Base-by-base conservation (phyloP, 2,113 vertebrate species). In the Cettia cetti region DNA sequence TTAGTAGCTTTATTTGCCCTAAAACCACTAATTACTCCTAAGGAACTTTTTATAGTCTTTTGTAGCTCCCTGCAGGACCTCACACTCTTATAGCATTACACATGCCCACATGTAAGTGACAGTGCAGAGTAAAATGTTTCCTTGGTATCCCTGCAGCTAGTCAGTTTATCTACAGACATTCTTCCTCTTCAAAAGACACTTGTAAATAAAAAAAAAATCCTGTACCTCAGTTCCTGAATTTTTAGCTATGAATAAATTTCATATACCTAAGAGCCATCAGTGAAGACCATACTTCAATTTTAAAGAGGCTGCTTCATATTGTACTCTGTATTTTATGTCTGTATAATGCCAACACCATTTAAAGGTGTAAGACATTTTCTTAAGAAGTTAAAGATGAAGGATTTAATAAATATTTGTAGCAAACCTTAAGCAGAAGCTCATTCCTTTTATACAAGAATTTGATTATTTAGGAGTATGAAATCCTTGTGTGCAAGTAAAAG, bases 351-450 rank as follows among this genome's bases (percentile, higher is more conserved):
- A 86, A 30, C 31, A 83, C 50, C 37, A 40, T 42, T 84, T 52
- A 82, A 33, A 75, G 39, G 23, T 87, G 6, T 21, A 75, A 66
- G 17, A 53, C 0, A 3, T 78, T 78, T 86, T 69, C 19, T 44
- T 39, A 45, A 52, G 53, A 59, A 35, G 13, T 64, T 76, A 26
- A 66, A 57, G 11, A 52, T 31, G 3, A 50, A 53, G 5, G 27
- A 27, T 72, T 65, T 71, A 91, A 70, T 95, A 92, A 94, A 74
- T 81, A 72, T 68, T 94, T 92, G 2, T 65, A 79, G 20, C 5
- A 72, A 93, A 89, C 22, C 2, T 2, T 26, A 59, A 53, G 9
- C 6, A 8, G 74, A 75, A 71, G 8, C 14, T 64, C 10, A 28
- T 45, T 89, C 9, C 7, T 69, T 94, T 92, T 50, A 35, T 49